A percentile compares a stretch with the other conserved stretches of the same genome.
phyloP scores from a whole-genome alignment of 2,113 vertebrate genomes.

The Gnathonemus echidnorhynchus region DNA sequence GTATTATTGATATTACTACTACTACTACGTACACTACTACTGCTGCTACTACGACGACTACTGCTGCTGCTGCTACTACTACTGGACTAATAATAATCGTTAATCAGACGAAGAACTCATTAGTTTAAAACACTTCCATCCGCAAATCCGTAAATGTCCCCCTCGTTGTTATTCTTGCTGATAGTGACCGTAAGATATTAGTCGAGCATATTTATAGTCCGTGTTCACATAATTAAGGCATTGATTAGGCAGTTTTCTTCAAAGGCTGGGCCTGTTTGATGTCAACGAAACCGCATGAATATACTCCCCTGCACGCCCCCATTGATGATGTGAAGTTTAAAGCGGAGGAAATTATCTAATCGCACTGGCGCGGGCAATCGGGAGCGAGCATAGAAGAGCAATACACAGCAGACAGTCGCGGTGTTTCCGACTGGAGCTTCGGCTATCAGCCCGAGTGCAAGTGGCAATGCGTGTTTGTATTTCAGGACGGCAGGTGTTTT shows the following conservation, averaged over 20 bases:
- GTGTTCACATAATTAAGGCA: background rate
- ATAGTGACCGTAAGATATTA: background rate
- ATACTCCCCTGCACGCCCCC: background rate
- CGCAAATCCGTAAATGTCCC: background rate
- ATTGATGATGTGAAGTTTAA: constrained; percentile 28
- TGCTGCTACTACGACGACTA: background rate
- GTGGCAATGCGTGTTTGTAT: constrained; percentile 45
- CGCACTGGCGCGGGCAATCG: constrained; percentile 30
- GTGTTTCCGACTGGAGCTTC: constrained; percentile 36
- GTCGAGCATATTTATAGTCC: background rate
- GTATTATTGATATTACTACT: background rate
- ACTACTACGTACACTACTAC: background rate
- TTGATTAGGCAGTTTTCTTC: background rate
- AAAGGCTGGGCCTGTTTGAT: background rate
- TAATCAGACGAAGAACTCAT: background rate
- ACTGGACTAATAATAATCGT: background rate
- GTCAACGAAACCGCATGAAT: background rate
- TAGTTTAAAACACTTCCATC: background rate
- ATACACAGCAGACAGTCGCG: constrained; percentile 8
- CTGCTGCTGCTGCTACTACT: background rate
- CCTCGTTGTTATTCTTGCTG: background rate
- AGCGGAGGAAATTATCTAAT: constrained; percentile 36
- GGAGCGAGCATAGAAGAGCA: constrained; percentile 26
- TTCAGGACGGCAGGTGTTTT: constrained; percentile 53
- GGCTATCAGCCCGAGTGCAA: constrained; percentile 38